phyloP scores from a whole-genome alignment of 2,113 vertebrate genomes.

The Leucopsar rothschildi region DNA sequence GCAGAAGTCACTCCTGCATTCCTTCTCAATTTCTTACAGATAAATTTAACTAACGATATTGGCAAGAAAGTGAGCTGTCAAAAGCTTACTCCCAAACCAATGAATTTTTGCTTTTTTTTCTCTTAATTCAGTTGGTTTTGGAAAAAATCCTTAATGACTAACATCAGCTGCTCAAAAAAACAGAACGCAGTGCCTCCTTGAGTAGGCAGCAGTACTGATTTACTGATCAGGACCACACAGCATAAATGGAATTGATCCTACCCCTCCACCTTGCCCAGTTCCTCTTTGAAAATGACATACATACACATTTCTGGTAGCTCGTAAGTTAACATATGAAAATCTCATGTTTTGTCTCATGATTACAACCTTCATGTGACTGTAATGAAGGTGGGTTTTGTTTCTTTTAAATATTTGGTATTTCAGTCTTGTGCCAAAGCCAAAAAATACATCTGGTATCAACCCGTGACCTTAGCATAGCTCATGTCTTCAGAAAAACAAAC shows the following conservation, averaged over 20 bases:
- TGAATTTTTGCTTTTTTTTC: rapidly evolving
- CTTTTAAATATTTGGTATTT: neutral
- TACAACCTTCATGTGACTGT: neutral
- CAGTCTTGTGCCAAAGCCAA: neutral
- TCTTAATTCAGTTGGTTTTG: neutral
- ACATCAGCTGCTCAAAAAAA: neutral
- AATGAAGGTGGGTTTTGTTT: neutral
- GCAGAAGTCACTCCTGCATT: conserved; percentile 10
- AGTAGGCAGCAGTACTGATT: neutral
- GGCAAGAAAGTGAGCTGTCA: neutral
- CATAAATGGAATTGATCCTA: neutral
- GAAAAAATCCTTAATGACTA: neutral
- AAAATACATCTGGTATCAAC: conserved; percentile 21
- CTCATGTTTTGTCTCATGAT: neutral
- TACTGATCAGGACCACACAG: neutral
- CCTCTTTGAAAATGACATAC: neutral
- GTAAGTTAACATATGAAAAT: neutral
- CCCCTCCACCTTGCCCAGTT: neutral
- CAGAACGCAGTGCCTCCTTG: neutral
- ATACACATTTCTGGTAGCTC: neutral
- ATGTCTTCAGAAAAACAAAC: conserved; percentile 3
- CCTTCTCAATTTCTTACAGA: neutral
- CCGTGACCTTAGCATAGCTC: neutral
- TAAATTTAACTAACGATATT: neutral
- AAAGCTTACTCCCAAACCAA: neutral